Conservation (phyloP, 2,797 vertebrate species). For the Sebastes vulpes region DNA sequence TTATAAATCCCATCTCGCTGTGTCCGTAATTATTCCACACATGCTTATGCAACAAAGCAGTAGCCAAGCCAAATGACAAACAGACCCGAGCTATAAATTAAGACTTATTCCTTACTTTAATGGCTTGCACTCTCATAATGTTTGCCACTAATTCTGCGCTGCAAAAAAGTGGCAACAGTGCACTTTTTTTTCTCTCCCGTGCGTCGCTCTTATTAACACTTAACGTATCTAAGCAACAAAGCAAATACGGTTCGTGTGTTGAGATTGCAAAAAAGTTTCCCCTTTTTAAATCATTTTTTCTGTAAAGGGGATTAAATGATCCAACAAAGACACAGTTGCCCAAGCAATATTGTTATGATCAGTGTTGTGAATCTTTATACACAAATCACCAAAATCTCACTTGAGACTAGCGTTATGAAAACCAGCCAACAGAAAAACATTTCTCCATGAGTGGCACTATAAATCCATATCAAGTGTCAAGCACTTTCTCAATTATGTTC, state of each 20-base stretch:
- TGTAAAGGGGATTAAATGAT: conserved; percentile 65
- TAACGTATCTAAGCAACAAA: conserved; percentile 78
- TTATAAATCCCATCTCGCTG: conserved; percentile 79
- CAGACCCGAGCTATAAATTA: conserved; percentile 86
- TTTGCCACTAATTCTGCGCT: conserved; percentile 82
- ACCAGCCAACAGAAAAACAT: conserved; percentile 44
- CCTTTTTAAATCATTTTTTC: conserved; percentile 66
- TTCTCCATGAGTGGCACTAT: conserved; percentile 42
- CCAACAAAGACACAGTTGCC: conserved; percentile 55
- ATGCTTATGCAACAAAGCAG: conserved; percentile 83
- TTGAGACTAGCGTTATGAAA: conserved; percentile 39
- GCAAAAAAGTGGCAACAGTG: conserved; percentile 73
- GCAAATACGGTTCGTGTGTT: conserved; percentile 74
- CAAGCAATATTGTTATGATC: conserved; percentile 49
- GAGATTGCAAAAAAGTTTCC: conserved; percentile 45
- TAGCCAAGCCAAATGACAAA: conserved; percentile 88
- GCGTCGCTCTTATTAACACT: conserved; percentile 68
- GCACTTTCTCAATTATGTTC: conserved; percentile 59
- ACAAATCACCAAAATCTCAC: conserved; percentile 43
- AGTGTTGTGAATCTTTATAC: conserved; percentile 40
- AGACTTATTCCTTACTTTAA: conserved; percentile 80
- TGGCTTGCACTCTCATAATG: conserved; percentile 84
- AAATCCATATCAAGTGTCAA: conserved; percentile 63
- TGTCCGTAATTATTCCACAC: conserved; percentile 83
- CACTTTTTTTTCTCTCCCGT: conserved; percentile 52